Base-by-base conservation (phyloP, 2,888 invertebrate species). In the Dryomyza anilis region DNA sequence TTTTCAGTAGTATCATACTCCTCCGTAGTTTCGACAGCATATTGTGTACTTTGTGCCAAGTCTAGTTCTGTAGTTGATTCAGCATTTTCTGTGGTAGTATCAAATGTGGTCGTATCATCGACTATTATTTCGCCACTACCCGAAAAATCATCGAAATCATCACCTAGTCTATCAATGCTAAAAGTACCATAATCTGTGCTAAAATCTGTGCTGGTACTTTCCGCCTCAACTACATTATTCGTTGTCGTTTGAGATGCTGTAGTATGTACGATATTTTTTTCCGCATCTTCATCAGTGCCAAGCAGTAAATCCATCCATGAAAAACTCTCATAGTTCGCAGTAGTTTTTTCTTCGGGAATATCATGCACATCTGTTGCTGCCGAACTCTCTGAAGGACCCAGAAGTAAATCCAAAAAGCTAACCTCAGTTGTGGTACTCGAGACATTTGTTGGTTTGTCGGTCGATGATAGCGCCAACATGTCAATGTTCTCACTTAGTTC, bases 231-330 rank as follows among this genome's bases (percentile, higher is more conserved):
- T 50, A 59, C 7, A 63, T 64, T 62, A 29, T 69, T 63, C 0
- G 68, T 36, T 16, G 56, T 2, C 8, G 50, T 50, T 2, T 10
- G 23, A 21, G 43, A 43, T 56, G 5, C 62, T 2, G 46, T 39
- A 0, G 64, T 23, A 8, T 25, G 10, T 30, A 29, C 16, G 6
- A n/a, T 63, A 1, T 57, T 53, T n/a, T n/a, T n/a, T n/a, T n/a
- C n/a, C 1, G 77, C 75, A 2, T 77, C 76, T 1, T 79, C 78
- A 65, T 78, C 78, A 12, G 80, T 72, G 0, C 76, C 81, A 3
- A 79, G 65, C 3, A 79, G 62, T 16, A 80, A 58, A 56, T 79
- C 79, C 14, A 79, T 73, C 78, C 80, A 78, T 23, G 76, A 74
- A 3, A 76, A 30, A 0, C 74, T 72, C 3, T 71, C 74, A 53